Evolutionary conservation across 1,140 invertebrate genomes (phyloP), one percentile per base, ranked within the genome.

Genomic region (Ceratitis capitata): DNA sequence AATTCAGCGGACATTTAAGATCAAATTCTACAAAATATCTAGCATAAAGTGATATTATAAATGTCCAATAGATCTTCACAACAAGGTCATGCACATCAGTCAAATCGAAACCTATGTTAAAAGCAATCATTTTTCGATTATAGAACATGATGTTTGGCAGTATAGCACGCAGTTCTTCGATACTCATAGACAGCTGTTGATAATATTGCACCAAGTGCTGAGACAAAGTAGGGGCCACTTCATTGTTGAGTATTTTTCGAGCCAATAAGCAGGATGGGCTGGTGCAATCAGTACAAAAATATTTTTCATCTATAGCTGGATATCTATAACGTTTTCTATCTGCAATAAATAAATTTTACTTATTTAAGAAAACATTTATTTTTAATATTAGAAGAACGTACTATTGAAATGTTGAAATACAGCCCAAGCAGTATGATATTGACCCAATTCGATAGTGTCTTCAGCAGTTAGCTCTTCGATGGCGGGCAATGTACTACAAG

Each of bases 41-140:
- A 69, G 90, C 90, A 87, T 91, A 91, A 61, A 91, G 88, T 84
- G 90, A 91, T 2, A 91, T 86, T 23, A 90, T 88, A 86, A 91
- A 91, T 23, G 90, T 91, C 90, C 90, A 91, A 51, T 91, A 91
- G 82, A 89, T 91, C 88, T 91, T 91, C 39, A 91, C 89, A n/a
- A 91, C 89, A 56, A 91, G 89, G 82, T 91, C 89, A 82, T 91
- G 90, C 26, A 89, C 89, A 51, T 89, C 86, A 23, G 89, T 88
- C 82, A 90, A 88, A 82, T 89, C 89, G 82, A 91, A 85, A 58
- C 89, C 90, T 56, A 89, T 87, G 61, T 89, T 88, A 82, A 87
- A 89, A 10, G 90, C 88, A n/a, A 89, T 88, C 82, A 91, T 85
- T 56, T 91, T 91, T 9, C 89, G 90, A 85, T 91, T 91, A 61